Conservation (phyloP, 2,113 vertebrate genomes). For the Gorsachius goisagi region DNA sequence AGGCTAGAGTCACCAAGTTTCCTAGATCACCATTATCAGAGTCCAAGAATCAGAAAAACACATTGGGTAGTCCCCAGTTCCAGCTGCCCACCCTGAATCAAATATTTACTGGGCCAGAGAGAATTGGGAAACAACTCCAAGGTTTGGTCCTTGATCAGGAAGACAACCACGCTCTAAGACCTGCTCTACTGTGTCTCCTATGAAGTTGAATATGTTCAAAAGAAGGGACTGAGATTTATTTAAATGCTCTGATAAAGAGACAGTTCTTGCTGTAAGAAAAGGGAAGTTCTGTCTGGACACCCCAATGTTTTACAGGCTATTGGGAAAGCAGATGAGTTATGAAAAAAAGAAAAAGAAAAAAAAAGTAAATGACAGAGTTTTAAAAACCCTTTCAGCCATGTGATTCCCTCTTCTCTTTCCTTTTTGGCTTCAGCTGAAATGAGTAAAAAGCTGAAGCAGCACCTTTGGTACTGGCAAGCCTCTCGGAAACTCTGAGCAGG, state of each 20-base stretch:
- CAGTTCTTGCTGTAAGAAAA: background rate
- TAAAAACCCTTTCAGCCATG: background rate
- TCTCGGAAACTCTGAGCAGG: constrained; percentile 38
- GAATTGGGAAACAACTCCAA: background rate
- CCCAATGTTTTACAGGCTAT: background rate
- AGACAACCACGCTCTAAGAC: background rate
- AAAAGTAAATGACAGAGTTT: background rate
- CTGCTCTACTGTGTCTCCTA: background rate
- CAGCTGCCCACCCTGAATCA: background rate
- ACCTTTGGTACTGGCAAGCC: background rate
- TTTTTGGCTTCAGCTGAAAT: background rate
- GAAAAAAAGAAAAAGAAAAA: background rate
- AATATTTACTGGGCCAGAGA: background rate
- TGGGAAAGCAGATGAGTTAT: background rate
- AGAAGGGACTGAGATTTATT: background rate
- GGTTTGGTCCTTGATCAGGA: background rate
- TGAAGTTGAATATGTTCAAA: background rate
- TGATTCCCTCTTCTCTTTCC: background rate
- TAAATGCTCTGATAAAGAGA: background rate
- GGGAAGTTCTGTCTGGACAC: background rate
- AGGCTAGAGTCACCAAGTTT: background rate
- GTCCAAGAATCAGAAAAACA: background rate
- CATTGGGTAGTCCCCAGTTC: background rate
- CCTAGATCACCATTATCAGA: background rate
- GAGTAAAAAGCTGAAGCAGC: constrained; percentile 15